Evolutionary conservation across 2,888 invertebrate genomes (phyloP).

Genomic region (Nymphalis urticae): DNA sequence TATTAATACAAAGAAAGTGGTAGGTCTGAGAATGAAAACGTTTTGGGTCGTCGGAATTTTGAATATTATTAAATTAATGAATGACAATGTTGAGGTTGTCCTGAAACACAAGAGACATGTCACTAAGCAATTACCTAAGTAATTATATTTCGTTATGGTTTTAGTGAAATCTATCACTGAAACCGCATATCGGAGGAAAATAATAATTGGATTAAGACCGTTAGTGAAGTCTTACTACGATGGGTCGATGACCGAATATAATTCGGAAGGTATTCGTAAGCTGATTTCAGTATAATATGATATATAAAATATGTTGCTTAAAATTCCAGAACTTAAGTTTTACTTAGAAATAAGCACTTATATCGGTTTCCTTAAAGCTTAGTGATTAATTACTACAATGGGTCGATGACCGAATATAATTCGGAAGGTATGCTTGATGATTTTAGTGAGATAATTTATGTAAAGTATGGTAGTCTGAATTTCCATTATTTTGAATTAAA

Average conservation of each 20-base stretch:
- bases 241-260: constrained; percentile 55
- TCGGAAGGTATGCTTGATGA: constrained; percentile 42
- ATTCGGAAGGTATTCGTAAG: constrained; percentile 46
- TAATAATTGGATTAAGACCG: constrained; percentile 43
- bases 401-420: constrained; percentile 56
- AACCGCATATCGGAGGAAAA: constrained; percentile 14
- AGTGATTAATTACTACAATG: constrained; percentile 47
- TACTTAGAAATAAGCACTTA: too few relatives aligned
- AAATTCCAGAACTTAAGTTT: constrained; percentile 19
- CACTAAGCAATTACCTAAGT: background rate
- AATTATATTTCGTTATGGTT: constrained; percentile 7
- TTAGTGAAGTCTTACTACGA: constrained; percentile 46
- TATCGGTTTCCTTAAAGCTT: background rate
- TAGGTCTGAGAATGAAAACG: background rate
- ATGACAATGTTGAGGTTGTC: background rate
- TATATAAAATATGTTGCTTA: constrained; percentile 36
- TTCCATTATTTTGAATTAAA: constrained; percentile 15
- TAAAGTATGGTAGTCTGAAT: constrained; percentile 31
- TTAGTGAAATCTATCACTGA: background rate
- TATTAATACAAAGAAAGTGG: background rate
- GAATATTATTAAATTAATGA: background rate
- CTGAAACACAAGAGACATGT: background rate
- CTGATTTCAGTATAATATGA: constrained; percentile 37
- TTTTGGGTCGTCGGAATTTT: background rate
- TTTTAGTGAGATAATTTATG: constrained; percentile 28